phyloP scores from a whole-genome alignment of 2,797 vertebrate genomes.

The Acanthornis magna region DNA sequence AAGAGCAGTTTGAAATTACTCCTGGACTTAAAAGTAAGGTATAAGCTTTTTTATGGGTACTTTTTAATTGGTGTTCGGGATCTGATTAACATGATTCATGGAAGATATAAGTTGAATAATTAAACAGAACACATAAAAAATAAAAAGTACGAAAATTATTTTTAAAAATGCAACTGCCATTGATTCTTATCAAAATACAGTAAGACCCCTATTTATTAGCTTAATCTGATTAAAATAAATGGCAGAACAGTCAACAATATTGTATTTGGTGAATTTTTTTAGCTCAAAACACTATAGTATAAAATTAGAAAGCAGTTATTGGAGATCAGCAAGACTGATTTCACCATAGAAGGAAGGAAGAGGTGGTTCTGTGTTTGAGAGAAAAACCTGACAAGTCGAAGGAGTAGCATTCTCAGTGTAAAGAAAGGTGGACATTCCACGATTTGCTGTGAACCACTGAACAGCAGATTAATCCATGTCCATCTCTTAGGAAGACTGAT shows the following conservation, averaged over 20 bases:
- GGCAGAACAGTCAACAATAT: accelerated
- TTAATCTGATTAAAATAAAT: not conserved
- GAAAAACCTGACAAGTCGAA: not conserved
- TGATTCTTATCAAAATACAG: not conserved
- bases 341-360: not conserved
- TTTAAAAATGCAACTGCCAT: accelerated
- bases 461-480: conserved; percentile 52
- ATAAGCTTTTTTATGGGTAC: not conserved
- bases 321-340: not conserved
- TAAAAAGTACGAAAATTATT: not conserved
- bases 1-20: not conserved
- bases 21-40: not conserved
- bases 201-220: not conserved
- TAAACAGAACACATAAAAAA: not conserved
- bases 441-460: conserved; percentile 49
- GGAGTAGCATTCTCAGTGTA: not conserved
- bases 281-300: not conserved
- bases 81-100: not conserved
- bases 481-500: conserved; percentile 59
- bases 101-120: not conserved
- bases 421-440: conserved; percentile 14
- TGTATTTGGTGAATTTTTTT: not conserved
- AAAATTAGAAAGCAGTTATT: not conserved
- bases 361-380: conserved; percentile 21
- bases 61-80: not conserved